A percentile compares a stretch with the other conserved stretches of the same genome.
phyloP scores from a whole-genome alignment of 2,113 vertebrate genomes.

The Notarius lentiginosus region DNA sequence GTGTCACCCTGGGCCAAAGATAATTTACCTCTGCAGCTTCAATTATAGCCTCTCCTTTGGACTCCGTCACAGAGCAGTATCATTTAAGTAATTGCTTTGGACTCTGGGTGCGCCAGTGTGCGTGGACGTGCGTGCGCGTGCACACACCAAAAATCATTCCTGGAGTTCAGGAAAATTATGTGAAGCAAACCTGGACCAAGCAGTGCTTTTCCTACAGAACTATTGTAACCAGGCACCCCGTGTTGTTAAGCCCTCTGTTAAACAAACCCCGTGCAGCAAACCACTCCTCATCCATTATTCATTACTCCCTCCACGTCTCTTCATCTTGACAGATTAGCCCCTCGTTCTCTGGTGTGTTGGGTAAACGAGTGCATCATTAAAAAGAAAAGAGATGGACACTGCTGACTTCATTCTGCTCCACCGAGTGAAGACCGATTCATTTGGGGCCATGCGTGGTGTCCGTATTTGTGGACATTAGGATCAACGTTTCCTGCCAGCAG shows the following conservation, averaged over 20 bases:
- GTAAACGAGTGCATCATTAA: constrained; percentile 47
- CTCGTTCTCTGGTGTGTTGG: constrained; percentile 33
- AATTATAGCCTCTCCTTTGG: constrained; percentile 57
- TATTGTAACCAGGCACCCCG: neutral
- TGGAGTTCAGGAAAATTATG: neutral
- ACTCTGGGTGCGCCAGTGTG: constrained; percentile 35
- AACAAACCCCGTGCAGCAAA: constrained; percentile 36
- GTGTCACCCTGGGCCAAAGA: constrained; percentile 55
- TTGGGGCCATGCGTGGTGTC: neutral
- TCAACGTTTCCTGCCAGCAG: neutral
- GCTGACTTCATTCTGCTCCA: constrained; percentile 27
- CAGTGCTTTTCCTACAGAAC: constrained; percentile 4
- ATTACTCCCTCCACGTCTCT: constrained; percentile 30
- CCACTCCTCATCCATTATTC: constrained; percentile 43
- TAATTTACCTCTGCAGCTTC: constrained; percentile 62
- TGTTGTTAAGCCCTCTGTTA: constrained; percentile 36
- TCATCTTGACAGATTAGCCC: constrained; percentile 45
- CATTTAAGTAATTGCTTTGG: constrained; percentile 52
- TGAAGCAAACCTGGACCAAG: constrained; percentile 7
- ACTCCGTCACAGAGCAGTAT: constrained; percentile 54
- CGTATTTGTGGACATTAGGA: neutral
- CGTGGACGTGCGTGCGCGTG: neutral
- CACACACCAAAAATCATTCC: constrained; percentile 1
- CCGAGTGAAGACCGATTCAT: constrained; percentile 6
- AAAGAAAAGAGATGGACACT: constrained; percentile 29